A percentile compares a stretch with the other conserved stretches of the same genome.
phyloP scores from a whole-genome alignment of 2,113 vertebrate species.

The Tyrannus savana region DNA sequence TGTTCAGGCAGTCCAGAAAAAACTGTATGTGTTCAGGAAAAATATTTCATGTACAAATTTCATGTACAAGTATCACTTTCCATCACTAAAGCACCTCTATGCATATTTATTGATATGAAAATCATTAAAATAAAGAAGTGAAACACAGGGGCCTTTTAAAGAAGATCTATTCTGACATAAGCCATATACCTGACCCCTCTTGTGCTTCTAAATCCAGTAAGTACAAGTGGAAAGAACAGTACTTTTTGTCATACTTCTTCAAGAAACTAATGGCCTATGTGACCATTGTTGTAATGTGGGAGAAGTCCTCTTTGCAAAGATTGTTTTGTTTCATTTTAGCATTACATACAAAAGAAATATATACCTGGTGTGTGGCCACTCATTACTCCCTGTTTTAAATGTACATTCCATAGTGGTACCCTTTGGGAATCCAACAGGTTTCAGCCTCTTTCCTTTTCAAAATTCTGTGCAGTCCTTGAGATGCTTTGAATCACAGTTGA shows the following conservation, averaged over 20 bases:
- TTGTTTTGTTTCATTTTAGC: not conserved
- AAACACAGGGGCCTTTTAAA: not conserved
- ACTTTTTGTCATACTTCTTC: not conserved
- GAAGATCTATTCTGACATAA: not conserved
- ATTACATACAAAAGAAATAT: not conserved
- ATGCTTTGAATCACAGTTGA: not conserved
- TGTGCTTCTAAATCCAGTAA: not conserved
- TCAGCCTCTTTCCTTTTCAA: not conserved
- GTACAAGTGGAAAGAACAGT: not conserved
- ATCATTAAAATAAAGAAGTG: not conserved
- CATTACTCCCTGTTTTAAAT: not conserved
- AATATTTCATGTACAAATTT: not conserved
- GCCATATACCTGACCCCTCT: not conserved
- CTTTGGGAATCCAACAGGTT: not conserved
- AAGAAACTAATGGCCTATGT: not conserved
- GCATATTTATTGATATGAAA: not conserved
- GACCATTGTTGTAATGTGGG: not conserved
- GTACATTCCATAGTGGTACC: not conserved
- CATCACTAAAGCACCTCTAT: not conserved
- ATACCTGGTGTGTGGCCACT: not conserved
- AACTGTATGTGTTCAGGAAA: not conserved
- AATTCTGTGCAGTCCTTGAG: not conserved
- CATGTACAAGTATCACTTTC: not conserved
- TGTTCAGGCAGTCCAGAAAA: not conserved
- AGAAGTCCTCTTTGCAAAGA: not conserved